Percentiles rank a stretch among this genome's conserved stretches.
Evolutionary conservation across 2,113 vertebrate species (phyloP).

Genomic region (Embiotoca jacksoni): DNA sequence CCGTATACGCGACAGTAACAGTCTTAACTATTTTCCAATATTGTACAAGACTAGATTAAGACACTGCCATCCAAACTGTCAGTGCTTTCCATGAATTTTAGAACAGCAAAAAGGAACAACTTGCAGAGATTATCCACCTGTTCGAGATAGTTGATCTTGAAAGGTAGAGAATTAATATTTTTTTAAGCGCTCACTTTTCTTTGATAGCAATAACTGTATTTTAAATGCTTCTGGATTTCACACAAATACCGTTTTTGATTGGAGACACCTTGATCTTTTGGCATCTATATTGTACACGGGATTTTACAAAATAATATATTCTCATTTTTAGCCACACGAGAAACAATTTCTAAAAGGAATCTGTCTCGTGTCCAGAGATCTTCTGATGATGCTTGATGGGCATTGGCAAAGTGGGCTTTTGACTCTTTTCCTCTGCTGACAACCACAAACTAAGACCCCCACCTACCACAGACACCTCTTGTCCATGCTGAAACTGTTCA

Average conservation of each 20-base stretch:
- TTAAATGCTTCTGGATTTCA: neutral
- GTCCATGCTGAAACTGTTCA: constrained; percentile 15
- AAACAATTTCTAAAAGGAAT: neutral
- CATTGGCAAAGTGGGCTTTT: constrained; percentile 37
- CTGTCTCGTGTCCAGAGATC: neutral
- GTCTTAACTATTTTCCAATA: neutral
- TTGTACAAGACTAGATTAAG: neutral
- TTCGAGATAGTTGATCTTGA: no score
- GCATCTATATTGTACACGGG: neutral
- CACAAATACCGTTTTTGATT: neutral
- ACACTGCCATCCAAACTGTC: neutral
- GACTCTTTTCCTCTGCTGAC: constrained; percentile 6
- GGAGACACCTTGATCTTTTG: neutral
- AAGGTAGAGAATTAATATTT: no score
- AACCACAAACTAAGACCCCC: constrained; percentile 24
- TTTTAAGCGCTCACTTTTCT: no score
- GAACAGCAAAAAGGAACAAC: neutral
- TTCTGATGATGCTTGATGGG: constrained; percentile 32
- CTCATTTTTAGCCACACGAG: neutral
- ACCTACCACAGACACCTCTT: constrained; percentile 10
- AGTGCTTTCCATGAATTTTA: no score
- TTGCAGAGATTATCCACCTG: rapidly evolving
- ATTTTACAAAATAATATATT: neutral
- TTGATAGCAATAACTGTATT: neutral
- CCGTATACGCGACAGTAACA: neutral